Evolutionary conservation across 2,888 invertebrate genomes (phyloP).

Genomic region (Dryococelus australis): DNA sequence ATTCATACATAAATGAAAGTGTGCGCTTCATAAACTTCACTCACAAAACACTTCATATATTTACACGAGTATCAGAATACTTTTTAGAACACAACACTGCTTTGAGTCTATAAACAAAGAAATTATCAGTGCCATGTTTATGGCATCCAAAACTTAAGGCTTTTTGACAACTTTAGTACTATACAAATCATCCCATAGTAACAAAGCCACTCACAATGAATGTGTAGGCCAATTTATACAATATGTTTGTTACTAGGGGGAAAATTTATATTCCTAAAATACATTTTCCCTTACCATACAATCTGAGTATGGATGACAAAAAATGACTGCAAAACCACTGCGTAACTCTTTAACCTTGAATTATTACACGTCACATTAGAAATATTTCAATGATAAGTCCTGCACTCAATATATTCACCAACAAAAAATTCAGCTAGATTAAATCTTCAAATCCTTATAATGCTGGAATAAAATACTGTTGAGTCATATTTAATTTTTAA

Average conservation of each 20-base stretch:
- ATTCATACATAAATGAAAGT: background rate
- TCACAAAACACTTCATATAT: background rate
- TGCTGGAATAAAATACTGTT: background rate
- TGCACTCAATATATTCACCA: background rate
- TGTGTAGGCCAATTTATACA: background rate
- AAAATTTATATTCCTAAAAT: background rate
- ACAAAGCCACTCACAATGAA: background rate
- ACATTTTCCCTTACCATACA: background rate
- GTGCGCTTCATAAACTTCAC: background rate
- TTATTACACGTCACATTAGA: background rate
- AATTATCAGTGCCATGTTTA: background rate
- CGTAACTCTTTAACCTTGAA: background rate
- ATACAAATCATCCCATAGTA: background rate
- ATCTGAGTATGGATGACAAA: background rate
- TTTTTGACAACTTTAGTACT: background rate
- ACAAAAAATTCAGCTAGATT: background rate
- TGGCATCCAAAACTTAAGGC: background rate
- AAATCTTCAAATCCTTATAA: background rate
- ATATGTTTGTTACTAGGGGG: no score
- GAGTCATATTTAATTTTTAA: background rate
- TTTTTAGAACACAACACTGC: background rate
- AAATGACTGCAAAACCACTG: background rate
- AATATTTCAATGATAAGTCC: background rate
- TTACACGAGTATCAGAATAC: slow-evolving; percentile 1
- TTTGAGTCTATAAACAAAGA: background rate